Percentiles rank a stretch among this genome's conserved stretches.
phyloP scores from a whole-genome alignment of 2,113 vertebrate genomes.

The Canis aureus region DNA sequence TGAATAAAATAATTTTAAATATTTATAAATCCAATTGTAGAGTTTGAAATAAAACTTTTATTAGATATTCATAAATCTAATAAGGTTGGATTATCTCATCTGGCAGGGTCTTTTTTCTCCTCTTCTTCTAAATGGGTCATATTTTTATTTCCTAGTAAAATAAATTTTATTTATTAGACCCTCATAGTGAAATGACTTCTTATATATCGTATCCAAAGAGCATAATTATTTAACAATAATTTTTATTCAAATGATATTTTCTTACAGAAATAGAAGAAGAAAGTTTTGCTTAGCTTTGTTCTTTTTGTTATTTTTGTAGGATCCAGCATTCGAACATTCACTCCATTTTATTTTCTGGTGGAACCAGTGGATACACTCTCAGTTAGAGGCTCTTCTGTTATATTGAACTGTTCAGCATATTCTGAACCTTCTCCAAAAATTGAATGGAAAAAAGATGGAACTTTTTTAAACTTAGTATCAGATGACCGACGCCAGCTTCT shows the following conservation, averaged over 20 bases:
- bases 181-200: background rate
- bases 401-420: constrained; percentile 95
- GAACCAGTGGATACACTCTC: constrained; percentile 94
- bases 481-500: constrained; percentile 95
- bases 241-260: background rate
- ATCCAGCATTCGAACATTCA: constrained; percentile 91
- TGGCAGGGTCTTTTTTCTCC: background rate
- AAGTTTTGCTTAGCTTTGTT: constrained; percentile 3
- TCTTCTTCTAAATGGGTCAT: constrained; percentile 24
- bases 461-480: constrained; percentile 93
- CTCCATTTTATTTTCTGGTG: constrained; percentile 95
- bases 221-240: constrained; percentile 16
- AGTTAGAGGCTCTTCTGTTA: constrained; percentile 89
- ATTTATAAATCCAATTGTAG: background rate
- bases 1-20: constrained; percentile 14
- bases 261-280: background rate
- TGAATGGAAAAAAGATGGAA: constrained; percentile 98
- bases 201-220: background rate
- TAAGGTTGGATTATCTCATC: background rate
- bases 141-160: constrained; percentile 52
- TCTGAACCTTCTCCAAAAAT: constrained; percentile 90
- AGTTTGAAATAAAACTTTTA: constrained; percentile 12
- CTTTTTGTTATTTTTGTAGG: constrained; percentile 84
- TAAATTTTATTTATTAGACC: constrained; percentile 38
- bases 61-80: background rate